Evolutionary conservation across 1,140 invertebrate genomes (phyloP), one percentile per base, ranked within the genome.

Genomic region (Brachionus rotundiformis): DNA sequence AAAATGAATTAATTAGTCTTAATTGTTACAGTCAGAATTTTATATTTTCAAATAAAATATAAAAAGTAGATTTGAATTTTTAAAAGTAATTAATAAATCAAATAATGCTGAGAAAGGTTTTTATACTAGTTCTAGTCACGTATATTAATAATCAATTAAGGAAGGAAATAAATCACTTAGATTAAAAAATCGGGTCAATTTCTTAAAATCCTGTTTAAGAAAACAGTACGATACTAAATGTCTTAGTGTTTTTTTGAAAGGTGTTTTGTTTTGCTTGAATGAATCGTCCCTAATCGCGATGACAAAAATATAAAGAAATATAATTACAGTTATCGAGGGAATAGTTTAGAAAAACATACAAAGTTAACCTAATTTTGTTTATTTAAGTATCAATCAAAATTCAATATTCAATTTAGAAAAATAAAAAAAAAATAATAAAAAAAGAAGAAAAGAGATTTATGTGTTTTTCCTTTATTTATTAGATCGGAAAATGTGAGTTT

Each of bases 71-170:
- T 16, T 63, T 31, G 27, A 27, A 29, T 31, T 63, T 31, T 63
- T 39, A 1, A 31, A 68, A 29, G 27, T 68, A 33, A 68, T 19
- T 33, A 33, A 33, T 68, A 33, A 33, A 33, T 68, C 13, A 68
- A 49, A 49, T 49, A 49, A 19, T 23, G 16, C 13, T 49, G 47
- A 49, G 47, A 49, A 49, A 49, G 47, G 47, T 16, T 49, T 49
- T 49, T 49, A 49, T 49, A 49, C 47, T 49, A 49, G 47, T 49
- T 49, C 47, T 49, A 49, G 47, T 49, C 47, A 49, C 47, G 47
- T 49, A 6, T 49, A 68, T 68, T 33, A 68, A 68, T 68, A 68
- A 68, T 11, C 63, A 33, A 68, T 68, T 68, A 68, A 19, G n/a
- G 31, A 68, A 68, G 29, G 25, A 31, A 68, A 68, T 68, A 19